A percentile compares a stretch with the other conserved stretches of the same genome.
phyloP scores from a whole-genome alignment of 2,797 vertebrate genomes.

The Lepilemur ruficaudatus region DNA sequence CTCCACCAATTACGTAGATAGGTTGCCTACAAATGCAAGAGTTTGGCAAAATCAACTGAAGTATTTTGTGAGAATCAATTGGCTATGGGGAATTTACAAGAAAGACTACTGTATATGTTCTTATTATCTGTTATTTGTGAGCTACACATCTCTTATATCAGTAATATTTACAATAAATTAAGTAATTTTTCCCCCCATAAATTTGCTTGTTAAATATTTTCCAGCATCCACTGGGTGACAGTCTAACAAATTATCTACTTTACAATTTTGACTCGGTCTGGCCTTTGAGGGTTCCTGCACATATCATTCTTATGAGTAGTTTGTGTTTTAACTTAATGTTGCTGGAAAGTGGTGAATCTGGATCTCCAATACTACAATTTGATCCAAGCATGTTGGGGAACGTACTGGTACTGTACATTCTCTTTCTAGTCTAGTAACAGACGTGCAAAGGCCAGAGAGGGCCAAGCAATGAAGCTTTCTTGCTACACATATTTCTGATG shows the following conservation, averaged over 20 bases:
- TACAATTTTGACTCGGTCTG: background rate
- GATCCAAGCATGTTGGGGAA: constrained; percentile 80
- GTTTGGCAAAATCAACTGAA: background rate
- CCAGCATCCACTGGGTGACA: accelerated
- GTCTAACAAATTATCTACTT: background rate
- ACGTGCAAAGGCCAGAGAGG: constrained; percentile 68
- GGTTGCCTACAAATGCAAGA: background rate
- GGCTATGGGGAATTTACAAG: background rate
- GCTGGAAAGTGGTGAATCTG: too few species aligned
- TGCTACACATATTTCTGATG: constrained; percentile 80
- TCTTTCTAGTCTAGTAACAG: constrained; percentile 82
- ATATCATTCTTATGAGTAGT: background rate
- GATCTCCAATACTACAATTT: constrained; percentile 53
- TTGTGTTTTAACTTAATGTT: background rate
- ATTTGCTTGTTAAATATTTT: background rate
- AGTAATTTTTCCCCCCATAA: background rate
- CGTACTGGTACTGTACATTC: constrained; percentile 79
- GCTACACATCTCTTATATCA: background rate
- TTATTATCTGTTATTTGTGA: background rate
- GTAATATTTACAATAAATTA: background rate
- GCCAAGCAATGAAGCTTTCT: constrained; percentile 68
- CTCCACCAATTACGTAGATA: background rate
- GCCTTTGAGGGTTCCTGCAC: background rate
- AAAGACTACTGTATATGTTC: background rate
- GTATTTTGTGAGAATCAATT: background rate